These are phyloP conservation scores for Sisyra nigra DNA, from an alignment of 2,888 invertebrate genomes.

Conservation along the genomic window DNA sequence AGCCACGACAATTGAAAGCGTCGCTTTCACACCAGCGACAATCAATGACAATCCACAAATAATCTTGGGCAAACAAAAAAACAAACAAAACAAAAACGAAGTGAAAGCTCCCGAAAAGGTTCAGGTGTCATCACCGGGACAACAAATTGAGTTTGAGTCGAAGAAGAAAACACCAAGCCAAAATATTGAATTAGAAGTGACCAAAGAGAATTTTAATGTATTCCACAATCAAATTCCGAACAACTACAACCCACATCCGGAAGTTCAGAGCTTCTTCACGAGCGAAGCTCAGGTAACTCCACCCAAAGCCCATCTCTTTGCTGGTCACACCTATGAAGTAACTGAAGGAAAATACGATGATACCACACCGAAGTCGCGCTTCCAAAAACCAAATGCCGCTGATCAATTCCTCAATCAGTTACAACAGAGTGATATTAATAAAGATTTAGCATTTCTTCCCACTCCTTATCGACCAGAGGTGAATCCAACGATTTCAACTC, in stretches of 20 bases:
- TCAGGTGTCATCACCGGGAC: constrained; percentile 23
- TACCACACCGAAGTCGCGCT: constrained; percentile 13
- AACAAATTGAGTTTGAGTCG: constrained; percentile 20
- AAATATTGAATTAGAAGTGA: constrained; percentile 23
- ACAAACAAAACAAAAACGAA: constrained; percentile 14
- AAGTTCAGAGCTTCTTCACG: constrained; percentile 15
- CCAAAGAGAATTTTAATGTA: constrained; percentile 26
- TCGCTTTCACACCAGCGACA: not conserved
- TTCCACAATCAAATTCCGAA: constrained; percentile 21
- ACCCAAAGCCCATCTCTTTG: not conserved
- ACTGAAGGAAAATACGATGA: constrained; percentile 23
- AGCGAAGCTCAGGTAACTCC: constrained; percentile 2
- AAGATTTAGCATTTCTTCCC: constrained; percentile 20
- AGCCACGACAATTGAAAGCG: constrained; percentile 16
- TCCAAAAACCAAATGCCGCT: constrained; percentile 10
- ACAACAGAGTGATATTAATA: no score
- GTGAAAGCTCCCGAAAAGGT: constrained; percentile 16
- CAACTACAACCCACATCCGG: constrained; percentile 16
- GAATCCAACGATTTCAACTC: not conserved
- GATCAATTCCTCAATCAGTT: constrained; percentile 7
- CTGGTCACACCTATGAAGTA: constrained; percentile 24
- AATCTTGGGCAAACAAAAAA: constrained; percentile 11
- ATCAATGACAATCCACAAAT: constrained; percentile 4
- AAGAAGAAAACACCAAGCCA: constrained; percentile 17
- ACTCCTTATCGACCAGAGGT: constrained; percentile 24